Evolutionary conservation across 2,113 vertebrate genomes (phyloP).

Genomic region (Merops nubicus): DNA sequence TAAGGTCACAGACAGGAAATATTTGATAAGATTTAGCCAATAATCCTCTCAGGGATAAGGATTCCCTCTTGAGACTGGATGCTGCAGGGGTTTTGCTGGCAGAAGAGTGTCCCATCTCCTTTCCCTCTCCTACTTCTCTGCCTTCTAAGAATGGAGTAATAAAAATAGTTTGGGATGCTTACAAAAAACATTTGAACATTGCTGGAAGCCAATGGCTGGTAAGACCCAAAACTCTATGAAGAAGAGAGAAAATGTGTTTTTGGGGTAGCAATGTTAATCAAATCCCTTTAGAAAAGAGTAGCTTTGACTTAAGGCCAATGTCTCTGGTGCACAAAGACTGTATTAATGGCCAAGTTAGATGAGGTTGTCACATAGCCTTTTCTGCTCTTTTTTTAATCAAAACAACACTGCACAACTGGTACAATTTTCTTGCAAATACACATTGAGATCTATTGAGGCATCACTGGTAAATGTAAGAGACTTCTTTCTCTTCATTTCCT

Average conservation of each 20-base stretch:
- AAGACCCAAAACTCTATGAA: background rate
- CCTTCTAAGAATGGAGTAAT: background rate
- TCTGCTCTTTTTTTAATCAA: no score
- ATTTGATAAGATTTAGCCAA: background rate
- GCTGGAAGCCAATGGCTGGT: background rate
- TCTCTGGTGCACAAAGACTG: background rate
- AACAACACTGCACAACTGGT: no score
- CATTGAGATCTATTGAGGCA: no score
- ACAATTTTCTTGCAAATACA: no score
- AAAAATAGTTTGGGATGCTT: background rate
- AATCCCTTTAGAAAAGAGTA: background rate
- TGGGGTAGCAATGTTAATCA: background rate
- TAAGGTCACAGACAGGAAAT: background rate
- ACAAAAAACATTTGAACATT: background rate
- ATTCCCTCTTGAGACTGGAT: background rate
- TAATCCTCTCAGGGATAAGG: background rate
- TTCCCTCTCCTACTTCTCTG: background rate
- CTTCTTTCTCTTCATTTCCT: background rate
- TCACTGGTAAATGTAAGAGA: no score
- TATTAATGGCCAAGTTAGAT: background rate
- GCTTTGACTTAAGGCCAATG: background rate
- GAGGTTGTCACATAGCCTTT: no score
- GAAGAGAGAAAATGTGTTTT: background rate
- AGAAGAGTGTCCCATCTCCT: background rate
- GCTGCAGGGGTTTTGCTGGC: background rate